phyloP scores from a whole-genome alignment of 2,797 vertebrate species.

The Kryptopterus vitreolus region DNA sequence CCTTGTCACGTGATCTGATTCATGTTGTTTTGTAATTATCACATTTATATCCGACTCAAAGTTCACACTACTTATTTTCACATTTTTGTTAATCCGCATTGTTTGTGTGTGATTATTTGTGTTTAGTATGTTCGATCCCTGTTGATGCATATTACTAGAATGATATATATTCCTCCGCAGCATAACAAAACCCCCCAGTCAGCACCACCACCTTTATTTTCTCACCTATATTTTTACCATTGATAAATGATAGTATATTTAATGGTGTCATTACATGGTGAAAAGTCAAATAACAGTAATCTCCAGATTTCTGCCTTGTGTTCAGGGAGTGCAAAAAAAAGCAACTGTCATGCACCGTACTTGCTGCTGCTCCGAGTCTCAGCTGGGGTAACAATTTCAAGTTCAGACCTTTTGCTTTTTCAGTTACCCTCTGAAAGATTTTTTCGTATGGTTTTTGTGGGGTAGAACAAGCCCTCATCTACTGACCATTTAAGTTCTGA shows the following conservation, averaged over 20 bases:
- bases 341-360: not conserved
- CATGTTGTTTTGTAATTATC: no score
- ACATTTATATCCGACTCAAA: no score
- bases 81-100: no score
- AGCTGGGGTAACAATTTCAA: conserved; percentile 1
- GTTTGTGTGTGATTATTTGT: no score
- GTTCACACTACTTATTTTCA: no score
- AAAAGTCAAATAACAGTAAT: not conserved
- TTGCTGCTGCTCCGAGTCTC: not conserved
- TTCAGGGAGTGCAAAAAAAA: not conserved
- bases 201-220: not conserved
- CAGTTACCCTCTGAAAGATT: not conserved
- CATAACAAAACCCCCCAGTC: not conserved
- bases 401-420: not conserved
- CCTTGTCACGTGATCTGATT: no score
- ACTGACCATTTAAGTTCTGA: not conserved
- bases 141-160: no score
- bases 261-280: not conserved
- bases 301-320: not conserved
- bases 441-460: not conserved
- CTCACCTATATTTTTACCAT: not conserved
- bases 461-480: not conserved
- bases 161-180: not conserved
- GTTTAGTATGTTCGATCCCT: no score
- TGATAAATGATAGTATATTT: not conserved